Conservation (phyloP, 2,113 vertebrate species). For the Lipophrys pholis region DNA sequence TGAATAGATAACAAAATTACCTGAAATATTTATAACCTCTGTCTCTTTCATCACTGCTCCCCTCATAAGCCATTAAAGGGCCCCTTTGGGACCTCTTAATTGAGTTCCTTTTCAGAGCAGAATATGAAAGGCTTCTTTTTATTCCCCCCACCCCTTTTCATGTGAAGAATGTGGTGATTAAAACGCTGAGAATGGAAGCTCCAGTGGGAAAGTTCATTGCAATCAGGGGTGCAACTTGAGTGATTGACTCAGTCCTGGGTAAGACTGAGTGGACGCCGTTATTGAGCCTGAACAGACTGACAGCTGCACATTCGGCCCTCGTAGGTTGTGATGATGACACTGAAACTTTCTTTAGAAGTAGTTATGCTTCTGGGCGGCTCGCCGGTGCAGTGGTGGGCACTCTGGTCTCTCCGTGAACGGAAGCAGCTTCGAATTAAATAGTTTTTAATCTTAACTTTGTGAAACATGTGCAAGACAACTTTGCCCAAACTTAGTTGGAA, state of each 20-base stretch:
- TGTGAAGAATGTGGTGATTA: constrained; percentile 76
- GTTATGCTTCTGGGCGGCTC: too few species aligned
- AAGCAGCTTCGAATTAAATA: too few species aligned
- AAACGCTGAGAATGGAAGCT: constrained; percentile 65
- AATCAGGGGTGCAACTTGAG: constrained; percentile 64
- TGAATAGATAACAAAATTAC: constrained; percentile 81
- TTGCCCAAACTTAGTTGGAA: too few species aligned
- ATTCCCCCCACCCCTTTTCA: constrained; percentile 60
- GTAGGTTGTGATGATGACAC: too few species aligned
- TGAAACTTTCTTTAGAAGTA: too few species aligned
- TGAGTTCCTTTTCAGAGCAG: constrained; percentile 79
- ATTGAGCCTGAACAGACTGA: constrained; percentile 32
- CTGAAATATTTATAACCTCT: constrained; percentile 85
- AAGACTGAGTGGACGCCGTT: constrained; percentile 49
- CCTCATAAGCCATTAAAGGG: constrained; percentile 78
- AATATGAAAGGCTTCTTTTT: constrained; percentile 80
- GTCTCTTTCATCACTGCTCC: constrained; percentile 77
- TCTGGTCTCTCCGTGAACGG: too few species aligned
- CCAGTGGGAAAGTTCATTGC: constrained; percentile 59
- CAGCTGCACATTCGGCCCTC: not conserved
- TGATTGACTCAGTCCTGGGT: constrained; percentile 58
- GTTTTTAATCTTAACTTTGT: too few species aligned
- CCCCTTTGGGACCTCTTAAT: constrained; percentile 80
- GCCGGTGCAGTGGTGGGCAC: too few species aligned
- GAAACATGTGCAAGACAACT: too few species aligned